Base-by-base conservation (phyloP, 1,140 invertebrate species). In the Copidosoma floridanum region DNA sequence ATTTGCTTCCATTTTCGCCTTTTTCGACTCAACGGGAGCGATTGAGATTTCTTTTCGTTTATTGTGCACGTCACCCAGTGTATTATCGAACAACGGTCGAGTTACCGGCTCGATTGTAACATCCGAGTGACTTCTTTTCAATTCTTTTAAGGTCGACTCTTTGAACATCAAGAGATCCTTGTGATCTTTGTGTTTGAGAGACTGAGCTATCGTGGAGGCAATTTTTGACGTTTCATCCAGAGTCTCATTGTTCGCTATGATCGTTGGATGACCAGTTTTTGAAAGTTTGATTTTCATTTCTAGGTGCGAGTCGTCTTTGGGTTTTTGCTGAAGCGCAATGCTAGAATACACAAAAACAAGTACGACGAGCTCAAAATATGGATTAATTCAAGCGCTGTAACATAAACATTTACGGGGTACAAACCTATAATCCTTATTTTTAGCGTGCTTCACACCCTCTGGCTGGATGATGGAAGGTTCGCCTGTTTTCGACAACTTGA, bases 241-340 rank as follows among this genome's bases (percentile, higher is more conserved):
- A 35, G 71, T 62, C 62, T 46, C 67, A 6, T 78, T 74, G 37
- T 62, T 69, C 16, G 67, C 18, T 1, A 78, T 63, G 16, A 78
- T 78, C 5, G 71, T 78, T 8, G 75, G 71, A 66, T 78, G 76
- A 21, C 76, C 76, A 7, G 68, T 76, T 53, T 76, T 79, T 6
- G 76, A 76, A 7, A 78, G 46, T 50, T 76, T 77, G 5, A 79
- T 78, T 61, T 79, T 80, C 72, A 79, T 77, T 43, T 77, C 76
- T 1, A 76, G 32, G 1, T 73, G 64, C 11, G 59, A 56, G 43
- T 77, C 75, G n/a, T 69, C 67, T 44, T 75, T 75, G 14, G 66
- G 60, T 63, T 61, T 67, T 29, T 57, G 50, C 64, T 38, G 47
- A 12, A n/a, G n/a, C n/a, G n/a, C n/a, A n/a, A n/a, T n/a, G n/a